Evolutionary conservation across 30 jellyfish, hydroid and myxozoan genomes (phyloP).

Genomic region (Aurelia sp.): DNA sequence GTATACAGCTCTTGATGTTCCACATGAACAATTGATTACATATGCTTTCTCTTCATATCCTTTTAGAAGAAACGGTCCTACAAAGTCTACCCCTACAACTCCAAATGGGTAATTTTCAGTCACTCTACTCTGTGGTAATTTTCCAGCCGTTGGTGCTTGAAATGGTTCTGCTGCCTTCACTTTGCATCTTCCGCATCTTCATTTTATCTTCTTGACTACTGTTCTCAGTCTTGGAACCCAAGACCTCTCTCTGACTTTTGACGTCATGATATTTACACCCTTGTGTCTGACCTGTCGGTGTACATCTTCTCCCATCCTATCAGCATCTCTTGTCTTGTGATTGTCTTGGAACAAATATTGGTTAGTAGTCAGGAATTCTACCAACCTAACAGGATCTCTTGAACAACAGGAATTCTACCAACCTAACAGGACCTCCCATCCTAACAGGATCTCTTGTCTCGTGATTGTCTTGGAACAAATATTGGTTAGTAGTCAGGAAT

Average conservation of each 20-base stretch:
- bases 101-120: slow-evolving; percentile 42
- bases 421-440: no score
- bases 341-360: slow-evolving; percentile 3
- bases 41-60: no score
- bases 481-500: not conserved
- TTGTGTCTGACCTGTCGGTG: slow-evolving; percentile 14
- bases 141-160: slow-evolving; percentile 37
- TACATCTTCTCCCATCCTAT: not conserved
- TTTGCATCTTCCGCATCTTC: slow-evolving; percentile 48
- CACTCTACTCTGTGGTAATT: slow-evolving; percentile 21
- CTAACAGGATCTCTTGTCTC: no score
- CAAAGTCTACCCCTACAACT: no score
- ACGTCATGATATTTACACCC: slow-evolving; percentile 5
- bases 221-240: slow-evolving; percentile 58
- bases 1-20: no score
- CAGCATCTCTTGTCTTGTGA: no score
- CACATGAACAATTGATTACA: no score
- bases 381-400: no score
- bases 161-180: slow-evolving; percentile 57
- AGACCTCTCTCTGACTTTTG: not conserved
- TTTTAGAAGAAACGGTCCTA: no score
- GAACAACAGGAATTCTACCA: no score
- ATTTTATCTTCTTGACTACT: slow-evolving; percentile 17
- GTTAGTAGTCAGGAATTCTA: not conserved
- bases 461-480: slow-evolving; percentile 7